Base-by-base conservation (phyloP, 2,888 invertebrate genomes). In the Anorthoa munda region DNA sequence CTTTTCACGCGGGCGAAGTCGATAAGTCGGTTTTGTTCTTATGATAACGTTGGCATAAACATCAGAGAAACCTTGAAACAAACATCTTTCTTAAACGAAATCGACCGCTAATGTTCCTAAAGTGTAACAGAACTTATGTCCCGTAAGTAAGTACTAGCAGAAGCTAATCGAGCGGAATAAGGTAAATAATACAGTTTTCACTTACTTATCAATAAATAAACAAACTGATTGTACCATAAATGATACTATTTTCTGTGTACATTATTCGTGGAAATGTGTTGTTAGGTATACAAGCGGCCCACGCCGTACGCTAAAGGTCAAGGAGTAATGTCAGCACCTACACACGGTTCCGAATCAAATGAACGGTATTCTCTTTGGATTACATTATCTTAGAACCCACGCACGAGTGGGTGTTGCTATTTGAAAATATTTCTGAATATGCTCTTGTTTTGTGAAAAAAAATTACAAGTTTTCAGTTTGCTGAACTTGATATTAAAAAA, bases 231-330 rank as follows among this genome's bases (percentile, higher is more conserved):
- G 70, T 68, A 51, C 66, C 73, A 70, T 72, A 80, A 71, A 75
- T 59, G 75, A 60, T 75, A 83, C 63, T 68, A 74, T 76, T 74
- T 66, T 21, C 46, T 70, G 31, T n/a, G 56, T 70, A 63, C 13
- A 55, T 66, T 79, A 66, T 77, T 70, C 67, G 50, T 74, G 31
- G 71, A 77, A 72, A 23, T 80, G 61, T 66, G 82, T 67, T 61
- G 59, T 77, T 77, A 72, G 68, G 85, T 84, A 86, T 85, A 87
- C 75, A 81, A 68, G 72, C 83, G 72, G 75, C 88, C 88, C 79
- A 88, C 87, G 80, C 74, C 60, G 53, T 59, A 67, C 76, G 53
- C 55, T 65, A 88, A 90, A 91, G 91, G 91, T 89, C 88, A 88
- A 81, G 82, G 83, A 66, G 77, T 86, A 86, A 88, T 84, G 85